Percentiles rank a stretch among this genome's conserved stretches.
Evolutionary conservation across 1,140 invertebrate genomes (phyloP).

Genomic region (Cydia pomonella): DNA sequence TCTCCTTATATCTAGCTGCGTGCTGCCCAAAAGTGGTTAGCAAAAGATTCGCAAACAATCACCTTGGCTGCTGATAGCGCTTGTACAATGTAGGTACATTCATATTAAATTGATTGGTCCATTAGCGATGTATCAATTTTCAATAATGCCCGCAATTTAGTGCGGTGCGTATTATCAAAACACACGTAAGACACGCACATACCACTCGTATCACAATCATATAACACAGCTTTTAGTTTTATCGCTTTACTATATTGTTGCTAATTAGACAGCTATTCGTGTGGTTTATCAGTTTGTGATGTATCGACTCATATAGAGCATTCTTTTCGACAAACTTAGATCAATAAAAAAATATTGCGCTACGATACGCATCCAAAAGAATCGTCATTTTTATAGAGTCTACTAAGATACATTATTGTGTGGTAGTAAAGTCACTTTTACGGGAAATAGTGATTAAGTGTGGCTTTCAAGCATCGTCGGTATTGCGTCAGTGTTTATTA

Average conservation of each 20-base stretch:
- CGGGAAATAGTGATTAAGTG: neutral
- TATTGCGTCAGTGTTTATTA: neutral
- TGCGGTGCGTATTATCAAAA: conserved; percentile 11
- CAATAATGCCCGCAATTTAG: conserved; percentile 34
- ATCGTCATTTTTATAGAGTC: neutral
- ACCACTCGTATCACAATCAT: neutral
- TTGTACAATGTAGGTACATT: conserved; percentile 39
- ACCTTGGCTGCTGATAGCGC: conserved; percentile 26
- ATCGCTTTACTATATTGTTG: neutral
- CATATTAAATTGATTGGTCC: conserved; percentile 39
- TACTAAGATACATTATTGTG: neutral
- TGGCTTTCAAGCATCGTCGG: neutral
- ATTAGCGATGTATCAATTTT: conserved; percentile 40
- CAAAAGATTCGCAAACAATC: neutral
- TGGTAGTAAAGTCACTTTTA: neutral
- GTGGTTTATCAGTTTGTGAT: neutral
- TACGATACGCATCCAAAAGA: neutral
- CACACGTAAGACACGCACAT: conserved; percentile 7
- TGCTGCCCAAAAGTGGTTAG: conserved; percentile 26
- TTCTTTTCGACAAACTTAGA: neutral
- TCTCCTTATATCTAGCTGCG: conserved; percentile 13
- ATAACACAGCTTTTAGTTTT: conserved; percentile 24
- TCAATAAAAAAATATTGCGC: neutral
- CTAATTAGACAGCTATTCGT: neutral
- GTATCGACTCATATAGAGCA: neutral